Percentiles rank a stretch among this genome's conserved stretches.
Conservation (phyloP, 2,888 invertebrate genomes). For the Amaurobius ferox region DNA sequence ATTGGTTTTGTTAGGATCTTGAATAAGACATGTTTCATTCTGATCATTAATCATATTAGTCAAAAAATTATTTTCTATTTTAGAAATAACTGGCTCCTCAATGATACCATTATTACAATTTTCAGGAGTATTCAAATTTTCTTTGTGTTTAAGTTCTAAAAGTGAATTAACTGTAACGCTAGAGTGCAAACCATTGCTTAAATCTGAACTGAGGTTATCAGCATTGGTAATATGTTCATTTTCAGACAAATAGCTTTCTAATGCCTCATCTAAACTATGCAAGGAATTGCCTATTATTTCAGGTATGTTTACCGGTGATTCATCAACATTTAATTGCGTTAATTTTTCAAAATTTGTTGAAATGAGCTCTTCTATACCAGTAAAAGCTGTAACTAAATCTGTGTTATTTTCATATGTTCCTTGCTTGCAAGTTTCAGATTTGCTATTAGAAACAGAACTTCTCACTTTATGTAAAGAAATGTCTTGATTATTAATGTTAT, state of each 20-base stretch:
- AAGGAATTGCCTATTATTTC: neutral
- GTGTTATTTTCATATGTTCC: no score
- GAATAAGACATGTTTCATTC: neutral
- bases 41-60: neutral
- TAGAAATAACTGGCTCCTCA: neutral
- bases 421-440: no score
- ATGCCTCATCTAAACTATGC: neutral
- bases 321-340: no score
- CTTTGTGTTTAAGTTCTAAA: neutral
- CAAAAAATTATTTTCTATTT: neutral
- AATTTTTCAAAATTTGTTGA: neutral
- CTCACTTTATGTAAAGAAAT: no score
- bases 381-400: no score
- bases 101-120: neutral
- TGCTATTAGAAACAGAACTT: no score
- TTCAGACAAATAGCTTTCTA: neutral
- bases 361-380: no score
- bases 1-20: neutral
- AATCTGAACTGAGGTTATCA: neutral
- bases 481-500: neutral
- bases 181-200: neutral
- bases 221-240: neutral
- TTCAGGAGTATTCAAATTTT: neutral
- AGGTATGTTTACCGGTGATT: no score
- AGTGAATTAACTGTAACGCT: neutral